phyloP scores from a whole-genome alignment of 2,888 invertebrate genomes.

The Megalurothrips usitatus region DNA sequence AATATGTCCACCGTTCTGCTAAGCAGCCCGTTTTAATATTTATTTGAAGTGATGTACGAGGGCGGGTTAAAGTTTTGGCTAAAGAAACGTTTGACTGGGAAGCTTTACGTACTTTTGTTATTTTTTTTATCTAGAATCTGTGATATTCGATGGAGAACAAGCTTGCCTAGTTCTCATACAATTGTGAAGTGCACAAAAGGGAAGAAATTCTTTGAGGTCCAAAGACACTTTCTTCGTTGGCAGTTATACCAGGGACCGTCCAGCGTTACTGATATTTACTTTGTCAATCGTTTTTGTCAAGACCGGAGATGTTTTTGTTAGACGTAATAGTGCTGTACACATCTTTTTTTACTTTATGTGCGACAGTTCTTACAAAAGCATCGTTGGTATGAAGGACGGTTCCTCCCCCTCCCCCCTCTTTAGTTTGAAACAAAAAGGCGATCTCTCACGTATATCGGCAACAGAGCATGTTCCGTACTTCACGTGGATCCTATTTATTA shows the following conservation, averaged over 20 bases:
- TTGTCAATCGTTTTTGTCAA: background rate
- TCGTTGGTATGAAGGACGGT: background rate
- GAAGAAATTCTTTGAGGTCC: background rate
- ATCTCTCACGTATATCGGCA: slow-evolving; percentile 6
- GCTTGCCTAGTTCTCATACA: slow-evolving; percentile 19
- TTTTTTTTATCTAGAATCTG: slow-evolving; percentile 17
- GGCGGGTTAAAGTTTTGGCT: slow-evolving; percentile 4
- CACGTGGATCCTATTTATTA: slow-evolving; percentile 23
- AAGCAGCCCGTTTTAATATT: background rate
- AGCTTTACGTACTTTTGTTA: slow-evolving; percentile 11
- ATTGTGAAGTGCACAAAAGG: background rate
- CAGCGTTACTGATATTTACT: background rate
- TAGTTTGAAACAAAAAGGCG: slow-evolving; percentile 7
- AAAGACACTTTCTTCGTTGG: background rate
- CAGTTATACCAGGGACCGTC: background rate
- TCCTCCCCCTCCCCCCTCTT: background rate
- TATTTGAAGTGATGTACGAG: background rate
- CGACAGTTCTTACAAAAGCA: too few species aligned
- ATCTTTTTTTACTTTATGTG: too few species aligned
- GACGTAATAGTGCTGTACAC: too few species aligned
- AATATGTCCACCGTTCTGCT: slow-evolving; percentile 12
- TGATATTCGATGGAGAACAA: slow-evolving; percentile 20
- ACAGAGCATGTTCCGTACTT: background rate
- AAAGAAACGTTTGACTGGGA: background rate
- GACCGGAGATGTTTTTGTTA: background rate